Percentiles rank a stretch among this genome's conserved stretches.
These are phyloP conservation scores for Apocrypta bakeri DNA, from an alignment of 1,140 invertebrate species.

Conservation along the genomic window DNA sequence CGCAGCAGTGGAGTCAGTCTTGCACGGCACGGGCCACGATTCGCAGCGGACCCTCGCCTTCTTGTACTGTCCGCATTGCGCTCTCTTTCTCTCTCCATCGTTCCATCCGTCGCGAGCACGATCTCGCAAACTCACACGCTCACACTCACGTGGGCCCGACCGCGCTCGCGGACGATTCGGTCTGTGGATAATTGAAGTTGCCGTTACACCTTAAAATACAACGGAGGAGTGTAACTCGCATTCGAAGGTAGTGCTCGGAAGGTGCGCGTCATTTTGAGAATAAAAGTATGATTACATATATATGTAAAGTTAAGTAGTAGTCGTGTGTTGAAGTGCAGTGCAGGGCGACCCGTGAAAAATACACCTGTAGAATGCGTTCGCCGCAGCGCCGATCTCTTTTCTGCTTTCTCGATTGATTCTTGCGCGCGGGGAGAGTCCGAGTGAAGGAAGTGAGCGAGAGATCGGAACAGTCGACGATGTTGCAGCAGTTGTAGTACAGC, in stretches of 20 bases:
- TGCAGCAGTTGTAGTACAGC: background rate
- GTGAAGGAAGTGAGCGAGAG: background rate
- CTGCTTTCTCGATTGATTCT: background rate
- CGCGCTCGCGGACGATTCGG: background rate
- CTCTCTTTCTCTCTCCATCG: background rate
- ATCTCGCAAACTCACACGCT: background rate
- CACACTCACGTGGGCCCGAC: background rate
- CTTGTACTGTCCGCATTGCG: conserved; percentile 40
- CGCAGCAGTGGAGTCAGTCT: conserved; percentile 52
- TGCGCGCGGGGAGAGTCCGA: background rate
- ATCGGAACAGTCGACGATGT: background rate
- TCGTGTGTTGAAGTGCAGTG: background rate
- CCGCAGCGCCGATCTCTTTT: background rate
- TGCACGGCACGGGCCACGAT: conserved; percentile 55
- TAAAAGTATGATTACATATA: too few species aligned
- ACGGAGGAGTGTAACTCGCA: too few species aligned
- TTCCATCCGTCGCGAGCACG: background rate
- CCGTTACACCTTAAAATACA: too few species aligned
- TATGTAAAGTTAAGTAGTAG: too few species aligned
- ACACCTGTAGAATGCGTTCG: conserved; percentile 26
- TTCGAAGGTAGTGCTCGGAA: too few species aligned
- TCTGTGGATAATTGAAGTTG: too few species aligned
- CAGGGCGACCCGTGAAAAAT: background rate
- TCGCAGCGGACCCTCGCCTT: conserved; percentile 50
- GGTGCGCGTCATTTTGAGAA: too few species aligned